Percentiles rank a stretch among this genome's conserved stretches.
Evolutionary conservation across 2,113 vertebrate genomes (phyloP).

Genomic region (Dissostichus mawsoni): DNA sequence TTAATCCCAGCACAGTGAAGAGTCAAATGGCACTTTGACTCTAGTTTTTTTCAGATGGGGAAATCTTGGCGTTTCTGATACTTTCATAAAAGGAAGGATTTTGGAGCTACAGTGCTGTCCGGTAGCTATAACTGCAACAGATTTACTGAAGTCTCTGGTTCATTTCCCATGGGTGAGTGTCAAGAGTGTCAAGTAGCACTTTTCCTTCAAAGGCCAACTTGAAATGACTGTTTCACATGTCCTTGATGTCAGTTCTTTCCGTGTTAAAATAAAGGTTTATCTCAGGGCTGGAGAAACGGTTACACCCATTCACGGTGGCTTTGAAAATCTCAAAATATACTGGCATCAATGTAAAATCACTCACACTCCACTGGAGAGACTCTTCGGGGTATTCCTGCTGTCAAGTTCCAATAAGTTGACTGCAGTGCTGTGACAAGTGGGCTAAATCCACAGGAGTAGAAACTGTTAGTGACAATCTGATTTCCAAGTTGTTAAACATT

Average conservation of each 20-base stretch:
- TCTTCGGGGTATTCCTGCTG: constrained; percentile 34
- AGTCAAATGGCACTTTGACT: constrained; percentile 32
- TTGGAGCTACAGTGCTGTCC: neutral
- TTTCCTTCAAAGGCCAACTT: constrained; percentile 1
- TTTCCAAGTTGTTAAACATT: constrained; percentile 28
- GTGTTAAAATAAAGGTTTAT: constrained; percentile 5
- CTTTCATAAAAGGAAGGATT: neutral
- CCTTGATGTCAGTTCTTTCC: constrained; percentile 12
- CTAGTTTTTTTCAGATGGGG: neutral
- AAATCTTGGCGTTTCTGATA: neutral
- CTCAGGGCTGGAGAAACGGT: neutral
- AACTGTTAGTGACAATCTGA: constrained; percentile 33
- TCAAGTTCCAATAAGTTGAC: constrained; percentile 29
- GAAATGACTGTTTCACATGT: constrained; percentile 13
- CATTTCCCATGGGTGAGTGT: neutral
- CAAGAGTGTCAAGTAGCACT: constrained; percentile 17
- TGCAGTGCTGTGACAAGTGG: constrained; percentile 6
- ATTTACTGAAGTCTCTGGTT: constrained; percentile 9
- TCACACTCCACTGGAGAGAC: constrained; percentile 30
- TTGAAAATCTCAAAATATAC: constrained; percentile 37
- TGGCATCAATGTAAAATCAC: constrained; percentile 27
- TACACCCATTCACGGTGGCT: neutral
- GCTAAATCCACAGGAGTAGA: constrained; percentile 27
- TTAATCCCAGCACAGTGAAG: constrained; percentile 29
- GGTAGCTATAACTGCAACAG: neutral